Evolutionary conservation across 2,888 invertebrate genomes (phyloP), one percentile per base, ranked within the genome.

Genomic region (Kryphioiulus occultus): DNA sequence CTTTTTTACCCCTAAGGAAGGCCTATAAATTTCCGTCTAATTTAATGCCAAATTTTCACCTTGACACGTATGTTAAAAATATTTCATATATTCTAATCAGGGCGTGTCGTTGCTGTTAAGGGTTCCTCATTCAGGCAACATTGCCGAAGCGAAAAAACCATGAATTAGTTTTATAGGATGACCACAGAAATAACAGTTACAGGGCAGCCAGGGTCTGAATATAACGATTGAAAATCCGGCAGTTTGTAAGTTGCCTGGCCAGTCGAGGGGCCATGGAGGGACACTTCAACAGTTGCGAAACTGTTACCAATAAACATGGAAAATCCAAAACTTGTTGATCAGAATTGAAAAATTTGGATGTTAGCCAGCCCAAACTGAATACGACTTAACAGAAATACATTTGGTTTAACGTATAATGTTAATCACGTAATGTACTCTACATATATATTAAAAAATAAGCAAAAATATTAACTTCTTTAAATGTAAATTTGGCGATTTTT

Each of bases 41-140:
- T 68, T 68, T 68, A 26, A 68, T 26, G 68, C 68, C 68, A 68
- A 22, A 68, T 68, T 68, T 68, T 68, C 68, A 68, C 68, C 68
- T 68, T 68, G 68, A 68, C 68, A 68, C 68, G 68, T 26, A 68
- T 68, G 68, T 68, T 68, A 68, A 68, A 39, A 68, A 68, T 59
- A 59, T 68, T 68, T 68, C n/a, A 68, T 68, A 68, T 68, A 68
- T 68, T 68, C 22, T 68, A 68, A 68, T 68, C 68, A 68, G 68
- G 68, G 68, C 68, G 68, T 68, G 68, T 68, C 68, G 68, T 22
- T 68, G 68, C 68, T 26, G 26, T n/a, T 68, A 26, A n/a, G 26
- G 26, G 68, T 26, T 26, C 68, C 68, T 68, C 68, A 68, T 68
- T n/a, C 68, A 68, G 26, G 26, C 68, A 68, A 26, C 68, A 59